phyloP scores from a whole-genome alignment of 2,888 invertebrate genomes.

The Lordiphosa andalusiaca region DNA sequence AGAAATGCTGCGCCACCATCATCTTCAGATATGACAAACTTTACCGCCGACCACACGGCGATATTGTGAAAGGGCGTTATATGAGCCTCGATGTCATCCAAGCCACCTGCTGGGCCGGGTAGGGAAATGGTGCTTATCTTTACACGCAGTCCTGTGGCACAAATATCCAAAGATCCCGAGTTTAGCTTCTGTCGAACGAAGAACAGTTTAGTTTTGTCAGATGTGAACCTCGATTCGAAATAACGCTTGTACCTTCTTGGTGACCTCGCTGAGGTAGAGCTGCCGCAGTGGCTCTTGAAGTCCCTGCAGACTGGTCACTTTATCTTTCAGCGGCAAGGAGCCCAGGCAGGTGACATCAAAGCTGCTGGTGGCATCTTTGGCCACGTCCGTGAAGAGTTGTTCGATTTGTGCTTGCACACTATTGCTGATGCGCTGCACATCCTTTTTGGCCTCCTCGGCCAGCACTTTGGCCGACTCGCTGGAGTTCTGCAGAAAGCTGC shows the following conservation, averaged over 20 bases:
- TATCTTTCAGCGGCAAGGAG: slow-evolving; percentile 88
- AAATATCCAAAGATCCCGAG: slow-evolving; percentile 78
- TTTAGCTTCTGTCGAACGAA: slow-evolving; percentile 67
- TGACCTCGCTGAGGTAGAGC: slow-evolving; percentile 82
- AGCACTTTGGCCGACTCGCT: slow-evolving; percentile 64
- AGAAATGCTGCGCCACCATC: slow-evolving; percentile 87
- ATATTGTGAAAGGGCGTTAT: slow-evolving; percentile 93
- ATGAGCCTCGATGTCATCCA: slow-evolving; percentile 70
- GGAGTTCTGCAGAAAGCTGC: slow-evolving; percentile 72
- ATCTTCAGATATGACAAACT: slow-evolving; percentile 87
- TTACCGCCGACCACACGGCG: slow-evolving; percentile 95
- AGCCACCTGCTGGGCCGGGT: slow-evolving; percentile 43
- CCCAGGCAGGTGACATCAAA: slow-evolving; percentile 91
- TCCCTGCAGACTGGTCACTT: slow-evolving; percentile 90
- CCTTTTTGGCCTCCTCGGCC: slow-evolving; percentile 74
- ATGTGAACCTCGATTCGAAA: too few species aligned
- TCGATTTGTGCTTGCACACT: slow-evolving; percentile 93
- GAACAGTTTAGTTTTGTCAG: neutral
- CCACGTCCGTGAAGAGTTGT: slow-evolving; percentile 89
- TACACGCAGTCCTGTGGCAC: slow-evolving; percentile 85
- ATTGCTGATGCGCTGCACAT: slow-evolving; percentile 82
- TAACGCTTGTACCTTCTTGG: slow-evolving; percentile 66
- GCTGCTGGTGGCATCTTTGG: slow-evolving; percentile 84
- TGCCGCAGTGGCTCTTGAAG: slow-evolving; percentile 90
- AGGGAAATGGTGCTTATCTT: slow-evolving; percentile 78